Evolutionary conservation across 92 coral and sea anemone genomes (phyloP).

Genomic region (Parazoanthus atlanticus): DNA sequence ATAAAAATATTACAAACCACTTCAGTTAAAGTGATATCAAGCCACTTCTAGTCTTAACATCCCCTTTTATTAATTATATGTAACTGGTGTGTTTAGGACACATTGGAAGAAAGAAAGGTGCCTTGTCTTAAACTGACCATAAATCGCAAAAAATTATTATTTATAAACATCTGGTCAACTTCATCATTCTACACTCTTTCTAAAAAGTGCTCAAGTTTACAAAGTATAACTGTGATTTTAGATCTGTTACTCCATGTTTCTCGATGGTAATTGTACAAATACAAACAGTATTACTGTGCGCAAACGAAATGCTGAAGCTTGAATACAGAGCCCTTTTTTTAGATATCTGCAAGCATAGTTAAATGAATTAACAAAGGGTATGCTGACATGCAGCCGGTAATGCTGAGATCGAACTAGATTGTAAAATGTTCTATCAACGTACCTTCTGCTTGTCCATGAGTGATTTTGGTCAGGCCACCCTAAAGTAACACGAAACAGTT

Average conservation of each 20-base stretch:
- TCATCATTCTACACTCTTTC: no score
- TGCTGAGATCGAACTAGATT: neutral
- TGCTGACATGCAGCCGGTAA: neutral
- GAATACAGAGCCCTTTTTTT: neutral
- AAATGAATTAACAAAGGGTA: neutral
- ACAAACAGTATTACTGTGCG: neutral
- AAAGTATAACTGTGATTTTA: neutral
- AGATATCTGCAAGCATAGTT: neutral
- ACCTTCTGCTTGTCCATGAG: conserved; percentile 98
- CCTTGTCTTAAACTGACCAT: no score
- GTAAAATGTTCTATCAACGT: neutral
- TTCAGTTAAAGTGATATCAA: no score
- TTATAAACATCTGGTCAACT: no score
- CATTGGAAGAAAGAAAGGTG: no score
- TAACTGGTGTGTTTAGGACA: no score
- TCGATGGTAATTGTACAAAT: neutral
- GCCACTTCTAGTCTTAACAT: no score
- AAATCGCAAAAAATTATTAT: no score
- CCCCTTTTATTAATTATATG: no score
- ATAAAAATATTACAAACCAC: no score
- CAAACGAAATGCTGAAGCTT: neutral
- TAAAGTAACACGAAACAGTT: conserved; percentile 24
- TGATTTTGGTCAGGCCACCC: conserved; percentile 96
- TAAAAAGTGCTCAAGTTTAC: no score
- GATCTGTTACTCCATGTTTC: no score